phyloP scores from a whole-genome alignment of 2,888 invertebrate genomes.

The Synanthedon formicaeformis region DNA sequence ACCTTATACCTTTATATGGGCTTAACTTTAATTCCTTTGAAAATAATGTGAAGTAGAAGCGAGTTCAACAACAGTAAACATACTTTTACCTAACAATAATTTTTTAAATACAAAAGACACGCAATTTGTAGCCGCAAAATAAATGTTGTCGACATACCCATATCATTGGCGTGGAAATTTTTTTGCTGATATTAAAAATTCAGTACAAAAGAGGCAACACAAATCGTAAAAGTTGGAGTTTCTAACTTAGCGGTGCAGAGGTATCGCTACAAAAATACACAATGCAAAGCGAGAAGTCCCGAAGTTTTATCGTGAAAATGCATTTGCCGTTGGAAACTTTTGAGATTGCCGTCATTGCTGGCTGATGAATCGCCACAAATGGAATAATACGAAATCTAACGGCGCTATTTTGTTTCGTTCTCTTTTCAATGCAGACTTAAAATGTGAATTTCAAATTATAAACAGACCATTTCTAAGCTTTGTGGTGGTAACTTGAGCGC shows the following conservation, averaged over 20 bases:
- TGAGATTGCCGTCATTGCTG: constrained; percentile 29
- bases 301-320: constrained; percentile 50
- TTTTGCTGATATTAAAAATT: not conserved
- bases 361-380: constrained; percentile 39
- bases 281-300: constrained; percentile 25
- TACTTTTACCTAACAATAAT: too few relatives aligned
- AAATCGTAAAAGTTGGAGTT: not conserved
- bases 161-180: not conserved
- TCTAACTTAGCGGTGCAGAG: not conserved
- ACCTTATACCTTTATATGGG: too few relatives aligned
- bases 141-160: too few relatives aligned
- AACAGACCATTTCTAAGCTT: too few relatives aligned
- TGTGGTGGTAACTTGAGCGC: too few relatives aligned
- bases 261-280: constrained; percentile 28
- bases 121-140: too few relatives aligned
- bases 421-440: not conserved
- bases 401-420: not conserved
- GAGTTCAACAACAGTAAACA: too few relatives aligned
- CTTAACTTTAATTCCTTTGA: too few relatives aligned
- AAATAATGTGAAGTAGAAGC: too few relatives aligned
- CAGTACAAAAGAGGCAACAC: not conserved
- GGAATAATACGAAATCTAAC: constrained; percentile 3
- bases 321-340: constrained; percentile 48
- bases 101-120: too few relatives aligned
- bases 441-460: not conserved